These are phyloP conservation scores for Acleris cristana DNA, from an alignment of 2,888 invertebrate genomes.

Conservation along the genomic window DNA sequence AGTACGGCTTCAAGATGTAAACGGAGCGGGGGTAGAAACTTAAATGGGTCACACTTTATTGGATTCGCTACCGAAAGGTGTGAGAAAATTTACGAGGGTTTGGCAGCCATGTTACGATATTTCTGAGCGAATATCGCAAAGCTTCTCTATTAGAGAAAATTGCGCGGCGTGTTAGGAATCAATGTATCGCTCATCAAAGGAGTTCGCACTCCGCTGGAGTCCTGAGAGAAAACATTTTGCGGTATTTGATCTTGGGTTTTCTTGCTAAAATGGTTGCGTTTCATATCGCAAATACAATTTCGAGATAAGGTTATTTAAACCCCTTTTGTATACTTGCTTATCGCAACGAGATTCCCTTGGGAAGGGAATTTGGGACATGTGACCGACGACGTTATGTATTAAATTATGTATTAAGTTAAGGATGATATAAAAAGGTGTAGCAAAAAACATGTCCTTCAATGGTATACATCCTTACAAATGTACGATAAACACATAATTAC, in stretches of 20 bases:
- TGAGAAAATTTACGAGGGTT: constrained; percentile 44
- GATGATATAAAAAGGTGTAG: not conserved
- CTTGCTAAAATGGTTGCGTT: constrained; percentile 30
- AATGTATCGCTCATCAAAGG: constrained; percentile 39
- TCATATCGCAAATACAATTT: constrained; percentile 37
- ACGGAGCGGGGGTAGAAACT: constrained; percentile 42
- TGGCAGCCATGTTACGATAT: constrained; percentile 43
- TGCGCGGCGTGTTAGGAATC: constrained; percentile 43
- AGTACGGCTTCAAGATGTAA: constrained; percentile 47
- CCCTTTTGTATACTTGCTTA: constrained; percentile 22
- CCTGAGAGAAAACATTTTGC: constrained; percentile 33
- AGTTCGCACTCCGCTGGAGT: constrained; percentile 32
- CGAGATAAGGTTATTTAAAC: constrained; percentile 28
- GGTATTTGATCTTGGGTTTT: constrained; percentile 33
- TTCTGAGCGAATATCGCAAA: constrained; percentile 37
- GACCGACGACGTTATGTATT: not conserved
- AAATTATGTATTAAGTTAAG: not conserved
- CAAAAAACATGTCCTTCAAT: too few relatives aligned
- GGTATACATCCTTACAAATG: too few relatives aligned
- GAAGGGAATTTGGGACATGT: constrained; percentile 11
- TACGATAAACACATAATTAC: too few relatives aligned
- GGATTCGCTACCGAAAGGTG: constrained; percentile 40
- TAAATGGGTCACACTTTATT: constrained; percentile 48
- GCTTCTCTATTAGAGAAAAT: constrained; percentile 42
- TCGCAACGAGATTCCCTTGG: constrained; percentile 13